These are phyloP conservation scores for Gadus chalcogrammus DNA, from an alignment of 2,113 vertebrate species.

Conservation along the genomic window DNA sequence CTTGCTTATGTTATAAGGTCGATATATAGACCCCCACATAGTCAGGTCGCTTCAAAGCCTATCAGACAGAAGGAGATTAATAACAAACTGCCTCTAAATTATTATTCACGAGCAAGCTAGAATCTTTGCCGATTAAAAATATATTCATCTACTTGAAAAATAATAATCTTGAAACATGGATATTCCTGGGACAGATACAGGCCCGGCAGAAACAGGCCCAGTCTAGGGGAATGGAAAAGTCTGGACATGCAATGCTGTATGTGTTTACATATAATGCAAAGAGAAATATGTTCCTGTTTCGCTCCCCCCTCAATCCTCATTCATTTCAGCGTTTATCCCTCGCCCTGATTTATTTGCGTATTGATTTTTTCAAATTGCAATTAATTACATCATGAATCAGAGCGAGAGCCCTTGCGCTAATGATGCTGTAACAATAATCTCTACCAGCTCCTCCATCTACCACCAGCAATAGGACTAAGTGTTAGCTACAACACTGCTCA, in stretches of 20 bases:
- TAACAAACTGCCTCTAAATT: no score
- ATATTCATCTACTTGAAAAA: no score
- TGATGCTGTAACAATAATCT: not conserved
- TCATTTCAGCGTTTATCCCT: constrained; percentile 3
- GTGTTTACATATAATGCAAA: not conserved
- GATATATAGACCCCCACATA: no score
- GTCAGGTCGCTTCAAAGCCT: no score
- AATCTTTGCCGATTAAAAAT: no score
- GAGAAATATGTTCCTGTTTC: not conserved
- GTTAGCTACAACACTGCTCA: not conserved
- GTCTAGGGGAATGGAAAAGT: no score
- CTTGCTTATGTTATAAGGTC: no score
- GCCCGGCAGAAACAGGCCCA: no score
- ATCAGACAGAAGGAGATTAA: no score
- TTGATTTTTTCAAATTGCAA: constrained; percentile 29
- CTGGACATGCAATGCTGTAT: not conserved
- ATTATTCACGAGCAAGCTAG: no score
- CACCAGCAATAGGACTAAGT: not conserved
- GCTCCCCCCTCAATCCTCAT: not conserved
- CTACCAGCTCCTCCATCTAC: constrained; percentile 12
- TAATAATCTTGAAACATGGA: no score
- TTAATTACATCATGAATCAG: constrained; percentile 41
- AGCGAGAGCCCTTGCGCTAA: constrained; percentile 2
- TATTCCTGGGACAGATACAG: no score
- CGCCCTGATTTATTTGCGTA: constrained; percentile 43